These are phyloP conservation scores for Tachina fera DNA, from an alignment of 2,888 invertebrate species.

Conservation along the genomic window DNA sequence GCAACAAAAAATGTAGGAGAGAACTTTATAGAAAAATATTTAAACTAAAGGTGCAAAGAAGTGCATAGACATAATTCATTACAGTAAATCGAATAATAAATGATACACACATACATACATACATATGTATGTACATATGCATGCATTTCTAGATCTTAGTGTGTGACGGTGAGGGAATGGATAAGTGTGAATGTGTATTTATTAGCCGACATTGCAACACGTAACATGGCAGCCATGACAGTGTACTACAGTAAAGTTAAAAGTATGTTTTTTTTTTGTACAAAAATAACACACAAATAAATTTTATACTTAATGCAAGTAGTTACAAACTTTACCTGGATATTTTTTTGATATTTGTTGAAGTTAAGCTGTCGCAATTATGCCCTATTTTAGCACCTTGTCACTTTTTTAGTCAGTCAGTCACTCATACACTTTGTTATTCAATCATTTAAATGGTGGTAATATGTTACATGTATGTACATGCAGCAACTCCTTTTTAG, in stretches of 20 bases:
- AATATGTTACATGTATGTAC: slow-evolving; percentile 26
- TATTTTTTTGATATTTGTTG: slow-evolving; percentile 18
- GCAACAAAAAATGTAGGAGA: slow-evolving; percentile 58
- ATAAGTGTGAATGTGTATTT: slow-evolving; percentile 23
- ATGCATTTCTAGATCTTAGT: background rate
- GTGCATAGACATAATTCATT: slow-evolving; percentile 67
- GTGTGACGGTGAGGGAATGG: slow-evolving; percentile 25
- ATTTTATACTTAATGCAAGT: slow-evolving; percentile 20
- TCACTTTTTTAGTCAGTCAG: slow-evolving; percentile 61
- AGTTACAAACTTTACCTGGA: slow-evolving; percentile 26
- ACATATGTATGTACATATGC: background rate
- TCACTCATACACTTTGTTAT: slow-evolving; percentile 42
- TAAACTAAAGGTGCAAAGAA: slow-evolving; percentile 53
- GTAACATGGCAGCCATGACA: slow-evolving; percentile 72
- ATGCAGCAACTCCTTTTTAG: slow-evolving; percentile 42
- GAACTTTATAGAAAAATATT: slow-evolving; percentile 57
- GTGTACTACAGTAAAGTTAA: slow-evolving; percentile 38
- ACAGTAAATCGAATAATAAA: slow-evolving; percentile 11
- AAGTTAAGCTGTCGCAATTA: slow-evolving; percentile 66
- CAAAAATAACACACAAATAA: background rate
- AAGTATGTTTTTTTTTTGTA: slow-evolving; percentile 26
- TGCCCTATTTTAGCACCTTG: slow-evolving; percentile 70
- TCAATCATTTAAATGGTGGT: slow-evolving; percentile 53
- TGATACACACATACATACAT: slow-evolving; percentile 9
- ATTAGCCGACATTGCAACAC: slow-evolving; percentile 66